Conservation (phyloP, 2,797 vertebrate genomes). For the Schizothorax lantsangensis region DNA sequence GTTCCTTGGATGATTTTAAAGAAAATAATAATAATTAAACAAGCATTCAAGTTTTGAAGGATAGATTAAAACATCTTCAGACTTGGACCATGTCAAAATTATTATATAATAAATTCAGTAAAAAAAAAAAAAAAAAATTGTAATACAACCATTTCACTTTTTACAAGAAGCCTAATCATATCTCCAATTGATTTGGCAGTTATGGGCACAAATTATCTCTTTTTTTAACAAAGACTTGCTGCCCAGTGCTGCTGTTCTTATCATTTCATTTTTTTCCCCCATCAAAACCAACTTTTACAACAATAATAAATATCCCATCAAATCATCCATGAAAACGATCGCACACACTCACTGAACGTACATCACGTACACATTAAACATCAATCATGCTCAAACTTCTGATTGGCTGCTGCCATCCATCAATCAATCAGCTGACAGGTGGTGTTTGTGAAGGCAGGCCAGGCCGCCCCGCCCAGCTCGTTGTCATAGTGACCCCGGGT, state of each 20-base stretch:
- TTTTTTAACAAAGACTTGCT: not conserved
- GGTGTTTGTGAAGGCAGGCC: constrained; percentile 29
- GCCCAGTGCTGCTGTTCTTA: not conserved
- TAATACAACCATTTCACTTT: not conserved
- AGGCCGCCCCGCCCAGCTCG: constrained; percentile 33
- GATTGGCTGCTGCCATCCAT: constrained; percentile 49
- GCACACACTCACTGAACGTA: not conserved
- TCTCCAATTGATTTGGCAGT: not conserved
- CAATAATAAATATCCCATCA: constrained; percentile 8
- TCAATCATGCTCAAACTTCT: constrained; percentile 25
- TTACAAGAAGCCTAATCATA: not conserved
- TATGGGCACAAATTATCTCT: not conserved
- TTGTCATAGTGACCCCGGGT: constrained; percentile 51
- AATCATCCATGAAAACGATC: not conserved
- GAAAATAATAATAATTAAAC: not conserved
- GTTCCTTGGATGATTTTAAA: not conserved
- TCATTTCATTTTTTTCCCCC: not conserved
- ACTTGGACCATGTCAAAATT: not conserved
- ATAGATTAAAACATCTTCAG: not conserved
- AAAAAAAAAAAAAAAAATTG: not conserved
- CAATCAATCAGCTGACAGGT: constrained; percentile 37
- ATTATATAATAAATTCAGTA: not conserved
- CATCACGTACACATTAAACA: constrained; percentile 23
- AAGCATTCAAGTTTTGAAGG: not conserved
- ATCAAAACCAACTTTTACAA: not conserved